Evolutionary conservation across 2,888 invertebrate genomes (phyloP).

Genomic region (Hydrotaea diabolus): DNA sequence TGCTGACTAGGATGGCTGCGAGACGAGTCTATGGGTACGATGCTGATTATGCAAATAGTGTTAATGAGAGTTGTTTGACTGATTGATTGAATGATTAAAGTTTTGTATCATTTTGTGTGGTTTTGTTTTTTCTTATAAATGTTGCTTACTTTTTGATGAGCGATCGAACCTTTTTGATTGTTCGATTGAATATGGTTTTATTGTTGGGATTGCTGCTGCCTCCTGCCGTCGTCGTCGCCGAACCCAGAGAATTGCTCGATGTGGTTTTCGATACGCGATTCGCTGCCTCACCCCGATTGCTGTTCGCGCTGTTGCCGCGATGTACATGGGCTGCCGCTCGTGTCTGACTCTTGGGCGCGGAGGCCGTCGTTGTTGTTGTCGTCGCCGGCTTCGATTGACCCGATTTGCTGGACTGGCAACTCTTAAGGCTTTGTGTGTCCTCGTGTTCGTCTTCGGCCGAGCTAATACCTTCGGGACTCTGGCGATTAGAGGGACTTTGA

Average conservation of each 20-base stretch:
- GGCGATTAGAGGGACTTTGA: constrained; percentile 72
- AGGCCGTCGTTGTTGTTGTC: constrained; percentile 11
- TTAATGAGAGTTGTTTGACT: neutral
- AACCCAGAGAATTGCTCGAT: constrained; percentile 62
- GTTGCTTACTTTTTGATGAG: constrained; percentile 83
- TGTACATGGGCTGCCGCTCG: constrained; percentile 76
- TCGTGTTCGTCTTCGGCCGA: constrained; percentile 80
- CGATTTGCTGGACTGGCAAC: constrained; percentile 52
- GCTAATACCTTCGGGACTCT: constrained; percentile 80
- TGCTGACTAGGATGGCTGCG: neutral
- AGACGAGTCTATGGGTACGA: neutral
- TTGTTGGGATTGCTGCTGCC: constrained; percentile 82
- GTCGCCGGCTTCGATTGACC: constrained; percentile 41
- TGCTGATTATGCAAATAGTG: neutral
- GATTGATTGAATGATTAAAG: neutral
- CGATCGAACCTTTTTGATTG: constrained; percentile 91
- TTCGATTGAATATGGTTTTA: constrained; percentile 92
- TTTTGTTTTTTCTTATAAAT: constrained; percentile 33
- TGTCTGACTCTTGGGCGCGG: constrained; percentile 71
- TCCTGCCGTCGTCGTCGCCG: constrained; percentile 71
- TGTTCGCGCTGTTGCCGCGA: constrained; percentile 72
- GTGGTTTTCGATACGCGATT: constrained; percentile 60
- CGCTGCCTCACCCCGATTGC: constrained; percentile 42
- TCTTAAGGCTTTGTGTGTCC: constrained; percentile 71
- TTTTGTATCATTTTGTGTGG: neutral